Base-by-base conservation (phyloP, 2,888 invertebrate genomes). In the Teleogryllus oceanicus region DNA sequence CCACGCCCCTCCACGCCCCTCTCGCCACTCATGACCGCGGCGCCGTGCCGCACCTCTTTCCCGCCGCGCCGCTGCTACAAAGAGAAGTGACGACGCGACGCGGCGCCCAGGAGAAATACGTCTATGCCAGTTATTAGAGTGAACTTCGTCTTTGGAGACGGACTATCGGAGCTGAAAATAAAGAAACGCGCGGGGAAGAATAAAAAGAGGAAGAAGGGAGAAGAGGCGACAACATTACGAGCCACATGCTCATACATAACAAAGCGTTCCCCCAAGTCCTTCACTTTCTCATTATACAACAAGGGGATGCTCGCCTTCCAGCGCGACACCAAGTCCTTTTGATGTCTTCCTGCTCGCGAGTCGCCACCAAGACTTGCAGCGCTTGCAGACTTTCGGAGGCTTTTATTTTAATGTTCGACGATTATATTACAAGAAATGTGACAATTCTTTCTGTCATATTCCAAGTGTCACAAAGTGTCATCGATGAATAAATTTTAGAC, bases 121-220 rank as follows among this genome's bases (percentile, higher is more conserved):
- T 62, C 62, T 18, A 62, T 62, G 62, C 62, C 62, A 62, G 62
- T 62, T 62, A 62, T 62, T 13, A 62, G 62, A 62, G 62, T 5
- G 62, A 62, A 62, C 62, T 62, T 62, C 62, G n/a, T 62, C 62
- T 62, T 62, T 62, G 62, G 13, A 62, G 62, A 62, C n/a, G 62
- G 62, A 62, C 62, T 62, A 62, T 62, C 62, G 62, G 62, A 62
- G 62, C 62, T 62, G 62, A 62, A 62, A 62, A 62, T 62, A 62
- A 62, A 62, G 62, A 62, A 62, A n/a, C 62, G 62, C 62, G 16
- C 13, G 62, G 62, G 62, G n/a, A 37, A 37, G 37, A 37, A 37
- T 37, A 37, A 37, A 37, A 37, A 37, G 37, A 37, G 37, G 37
- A 62, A 62, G 62, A n/a, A 12, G 62, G 13, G 62, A 18, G 62